A percentile compares a stretch with the other conserved stretches of the same genome.
phyloP scores from a whole-genome alignment of 2,113 vertebrate genomes.

The Columba janthina region DNA sequence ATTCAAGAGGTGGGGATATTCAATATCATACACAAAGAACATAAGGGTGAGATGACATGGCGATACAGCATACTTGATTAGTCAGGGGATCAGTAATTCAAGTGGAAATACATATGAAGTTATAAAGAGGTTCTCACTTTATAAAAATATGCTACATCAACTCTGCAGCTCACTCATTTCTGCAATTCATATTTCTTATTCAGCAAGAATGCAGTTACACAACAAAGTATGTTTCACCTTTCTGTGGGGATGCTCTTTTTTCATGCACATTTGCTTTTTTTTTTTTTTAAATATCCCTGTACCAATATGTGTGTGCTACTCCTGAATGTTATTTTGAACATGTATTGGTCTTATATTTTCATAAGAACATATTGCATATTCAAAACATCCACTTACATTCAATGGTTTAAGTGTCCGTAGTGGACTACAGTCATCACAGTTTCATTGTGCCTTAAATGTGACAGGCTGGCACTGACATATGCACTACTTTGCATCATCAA shows the following conservation, averaged over 20 bases:
- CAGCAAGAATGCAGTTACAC: background rate
- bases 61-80: background rate
- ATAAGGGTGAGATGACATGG: background rate
- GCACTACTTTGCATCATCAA: background rate
- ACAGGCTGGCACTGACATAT: background rate
- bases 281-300: background rate
- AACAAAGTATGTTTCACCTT: background rate
- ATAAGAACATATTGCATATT: background rate
- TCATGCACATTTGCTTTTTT: background rate
- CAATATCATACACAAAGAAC: background rate
- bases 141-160: background rate
- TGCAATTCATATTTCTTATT: background rate
- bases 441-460: background rate
- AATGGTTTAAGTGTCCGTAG: background rate
- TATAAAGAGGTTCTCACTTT: background rate
- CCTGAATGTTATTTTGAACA: background rate
- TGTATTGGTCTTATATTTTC: background rate
- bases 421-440: background rate
- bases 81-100: background rate
- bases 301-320: background rate
- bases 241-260: background rate
- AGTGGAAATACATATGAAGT: background rate
- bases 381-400: background rate
- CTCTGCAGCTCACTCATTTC: background rate
- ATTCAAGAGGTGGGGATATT: background rate